A percentile compares a stretch with the other conserved stretches of the same genome.
These are phyloP conservation scores for Verasper variegatus DNA, from an alignment of 2,113 vertebrate species.

Conservation along the genomic window DNA sequence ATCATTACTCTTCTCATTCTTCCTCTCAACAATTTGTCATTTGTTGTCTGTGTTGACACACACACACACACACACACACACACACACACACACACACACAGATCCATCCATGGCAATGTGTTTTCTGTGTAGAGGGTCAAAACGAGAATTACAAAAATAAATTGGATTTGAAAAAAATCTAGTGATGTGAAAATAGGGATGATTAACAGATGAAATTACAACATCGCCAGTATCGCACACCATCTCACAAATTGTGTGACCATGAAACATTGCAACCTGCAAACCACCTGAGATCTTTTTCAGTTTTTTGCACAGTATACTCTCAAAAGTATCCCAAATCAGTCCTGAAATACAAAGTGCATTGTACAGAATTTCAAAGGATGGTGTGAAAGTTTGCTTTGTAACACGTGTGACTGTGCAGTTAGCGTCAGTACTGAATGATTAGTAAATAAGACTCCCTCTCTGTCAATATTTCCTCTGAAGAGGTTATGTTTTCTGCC, in stretches of 20 bases:
- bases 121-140: constrained; percentile 6
- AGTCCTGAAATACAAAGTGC: not conserved
- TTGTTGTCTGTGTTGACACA: constrained; percentile 65
- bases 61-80: constrained; percentile 10
- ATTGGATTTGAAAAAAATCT: not conserved
- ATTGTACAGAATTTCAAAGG: not conserved
- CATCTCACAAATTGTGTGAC: not conserved
- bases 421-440: not conserved
- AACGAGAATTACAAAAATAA: constrained; percentile 11
- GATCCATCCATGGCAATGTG: constrained; percentile 24
- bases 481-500: no score
- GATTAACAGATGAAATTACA: not conserved
- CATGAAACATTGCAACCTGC: not conserved
- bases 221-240: not conserved
- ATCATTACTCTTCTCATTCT: constrained; percentile 75
- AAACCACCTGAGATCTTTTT: not conserved
- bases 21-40: constrained; percentile 68
- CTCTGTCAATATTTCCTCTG: no score
- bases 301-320: not conserved
- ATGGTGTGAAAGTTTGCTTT: no score
- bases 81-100: constrained; percentile 6
- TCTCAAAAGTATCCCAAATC: not conserved
- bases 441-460: not conserved
- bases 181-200: constrained; percentile 3
- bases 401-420: no score